Evolutionary conservation across 2,888 invertebrate species (phyloP), one percentile per base, ranked within the genome.

Genomic region (Caenorhabditis sp.): DNA sequence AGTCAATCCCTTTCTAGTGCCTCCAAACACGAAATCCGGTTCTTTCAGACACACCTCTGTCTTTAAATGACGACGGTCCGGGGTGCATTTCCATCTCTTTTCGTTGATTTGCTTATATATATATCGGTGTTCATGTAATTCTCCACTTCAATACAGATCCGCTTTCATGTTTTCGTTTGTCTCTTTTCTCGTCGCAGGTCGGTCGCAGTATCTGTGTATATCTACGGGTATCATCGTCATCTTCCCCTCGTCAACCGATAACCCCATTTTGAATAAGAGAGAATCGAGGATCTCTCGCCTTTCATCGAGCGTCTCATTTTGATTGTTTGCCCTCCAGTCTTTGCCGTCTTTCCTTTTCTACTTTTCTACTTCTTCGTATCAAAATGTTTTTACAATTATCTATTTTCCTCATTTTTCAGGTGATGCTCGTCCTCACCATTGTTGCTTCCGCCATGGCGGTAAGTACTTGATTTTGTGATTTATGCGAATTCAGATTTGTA

Each of bases 21-120:
- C 68, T 66, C 22, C 10, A 22, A 26, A 31, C 47, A 64, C 19
- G 8, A 28, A 69, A 77, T 77, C 76, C 76, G 76, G 76, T 77
- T 77, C 69, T 77, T 68, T 77, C 76, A 69, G 76, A 77, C 76
- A 77, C 76, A 77, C 76, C 76, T 77, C 76, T 49, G 69, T 49
- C 76, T 68, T 77, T 77, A 77, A 77, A 68, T 69, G 66, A 58
- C 54, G 68, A 68, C 41, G 54, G 64, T 41, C 49, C 63, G 38
- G 41, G 54, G 74, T 74, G 74, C 74, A 74, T 74, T 63, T 73
- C 63, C 54, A 61, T 49, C 64, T 51, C 64, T 26, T 19, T 64
- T 64, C 47, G 47, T 64, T 44, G 66, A 22, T 19, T 41, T 54
- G 22, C 7, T 31, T n/a, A 19, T 19, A 1, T 63, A n/a, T n/a